These are phyloP conservation scores for Staurois parvus DNA, from an alignment of 2,797 vertebrate species.

Conservation along the genomic window DNA sequence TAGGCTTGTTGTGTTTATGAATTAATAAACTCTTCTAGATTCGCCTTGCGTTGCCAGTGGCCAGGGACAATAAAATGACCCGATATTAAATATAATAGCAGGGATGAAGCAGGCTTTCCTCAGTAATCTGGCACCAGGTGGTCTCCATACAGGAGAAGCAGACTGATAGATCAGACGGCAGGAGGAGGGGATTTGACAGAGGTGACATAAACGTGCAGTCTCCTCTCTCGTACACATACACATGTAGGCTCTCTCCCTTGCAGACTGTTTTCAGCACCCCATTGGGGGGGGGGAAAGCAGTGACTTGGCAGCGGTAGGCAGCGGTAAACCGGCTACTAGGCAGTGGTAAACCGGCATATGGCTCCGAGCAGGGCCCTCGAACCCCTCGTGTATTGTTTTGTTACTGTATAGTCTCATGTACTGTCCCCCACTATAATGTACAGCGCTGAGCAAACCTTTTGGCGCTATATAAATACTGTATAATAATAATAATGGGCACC, in stretches of 20 bases:
- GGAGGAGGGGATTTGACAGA: slow-evolving; percentile 60
- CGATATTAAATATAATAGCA: neutral
- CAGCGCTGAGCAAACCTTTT: too few species aligned
- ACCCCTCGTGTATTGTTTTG: too few species aligned
- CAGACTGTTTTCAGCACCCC: slow-evolving; percentile 49
- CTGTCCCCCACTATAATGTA: too few species aligned
- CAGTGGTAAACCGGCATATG: neutral
- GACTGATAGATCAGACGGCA: slow-evolving; percentile 60
- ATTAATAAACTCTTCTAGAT: neutral
- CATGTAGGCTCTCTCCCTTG: slow-evolving; percentile 48
- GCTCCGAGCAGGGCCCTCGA: too few species aligned
- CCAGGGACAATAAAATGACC: slow-evolving; percentile 1
- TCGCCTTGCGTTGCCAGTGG: neutral
- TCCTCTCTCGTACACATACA: slow-evolving; percentile 59
- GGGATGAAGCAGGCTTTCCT: neutral
- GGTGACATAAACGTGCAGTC: slow-evolving; percentile 62
- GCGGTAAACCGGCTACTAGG: neutral
- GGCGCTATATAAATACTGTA: too few species aligned
- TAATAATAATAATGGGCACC: too few species aligned
- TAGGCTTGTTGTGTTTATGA: neutral
- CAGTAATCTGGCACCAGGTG: slow-evolving; percentile 48
- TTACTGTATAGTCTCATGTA: too few species aligned
- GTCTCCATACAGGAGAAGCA: slow-evolving; percentile 51
- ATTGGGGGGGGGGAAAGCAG: slow-evolving; percentile 43
- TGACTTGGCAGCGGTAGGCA: neutral